Evolutionary conservation across 2,113 vertebrate species (phyloP), one percentile per base, ranked within the genome.

Genomic region (Maylandia zebra): DNA sequence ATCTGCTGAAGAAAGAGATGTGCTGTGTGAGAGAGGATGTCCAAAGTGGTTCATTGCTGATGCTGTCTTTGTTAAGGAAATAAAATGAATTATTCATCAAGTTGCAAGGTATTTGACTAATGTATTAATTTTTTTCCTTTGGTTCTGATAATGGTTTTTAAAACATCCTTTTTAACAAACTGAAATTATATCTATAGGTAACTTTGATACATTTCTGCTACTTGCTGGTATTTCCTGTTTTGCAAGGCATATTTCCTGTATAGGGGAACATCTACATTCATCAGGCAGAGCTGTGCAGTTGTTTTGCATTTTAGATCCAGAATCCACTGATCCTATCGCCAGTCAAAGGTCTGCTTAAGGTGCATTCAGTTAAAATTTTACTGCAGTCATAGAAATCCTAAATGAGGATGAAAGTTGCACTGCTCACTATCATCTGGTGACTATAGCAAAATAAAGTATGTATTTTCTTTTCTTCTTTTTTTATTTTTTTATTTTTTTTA

Each of bases 1-100:
- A 94, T 95, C 91, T 94, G 87, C 93, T 94, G 93, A 92, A 86
- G 89, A 79, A 85, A 83, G 56, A 89, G 66, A 87, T 41, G 59
- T 76, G 41, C 32, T 88, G 56, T 84, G 27, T 80, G 43, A 85
- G 64, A 64, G 13, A 89, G 85, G 22, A 10, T 16, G 57, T 89
- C 84, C 34, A 79, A 89, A 81, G 83, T 86, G 66, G 82, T 86
- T 91, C 81, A 90, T 83, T 93, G 90, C 57, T 90, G 84, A 93
- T 92, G 82, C 56, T 90, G 85, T 92, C 88, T 93, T 88, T 94
- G 83, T 89, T 82, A 83, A 91, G 93, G 52, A 91, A 93, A 94
- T 95, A 89, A 94, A 93, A 94, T 94, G 87, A 94, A 92, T 86
- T 64, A 86, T n/a, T 78, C 30, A 76, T 84, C 13, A 86, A 5